Conservation (phyloP, 2,797 vertebrate genomes). For the Chelidonichthys spinosus region DNA sequence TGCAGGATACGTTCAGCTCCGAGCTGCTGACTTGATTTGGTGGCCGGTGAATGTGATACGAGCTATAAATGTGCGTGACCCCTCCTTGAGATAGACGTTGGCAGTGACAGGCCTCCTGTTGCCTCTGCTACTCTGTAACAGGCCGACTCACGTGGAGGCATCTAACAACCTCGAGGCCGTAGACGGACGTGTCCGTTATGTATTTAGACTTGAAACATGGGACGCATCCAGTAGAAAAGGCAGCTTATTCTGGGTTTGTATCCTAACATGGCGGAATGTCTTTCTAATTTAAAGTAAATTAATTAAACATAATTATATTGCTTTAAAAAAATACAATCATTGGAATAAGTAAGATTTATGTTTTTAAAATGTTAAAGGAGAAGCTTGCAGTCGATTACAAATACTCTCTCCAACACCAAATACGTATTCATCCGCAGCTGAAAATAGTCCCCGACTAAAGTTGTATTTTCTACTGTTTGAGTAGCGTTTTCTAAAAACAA, state of each 20-base stretch:
- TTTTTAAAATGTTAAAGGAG: not conserved
- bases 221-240: not conserved
- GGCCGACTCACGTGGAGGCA: not conserved
- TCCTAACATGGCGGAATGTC: no score
- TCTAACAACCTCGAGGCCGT: not conserved
- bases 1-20: conserved; percentile 30
- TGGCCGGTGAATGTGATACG: conserved; percentile 59
- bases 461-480: not conserved
- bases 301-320: not conserved
- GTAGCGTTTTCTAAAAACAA: no score
- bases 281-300: not conserved
- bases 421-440: not conserved
- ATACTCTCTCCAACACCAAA: not conserved
- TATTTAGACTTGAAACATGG: not conserved
- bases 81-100: conserved; percentile 43
- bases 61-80: conserved; percentile 71
- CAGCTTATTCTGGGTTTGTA: not conserved
- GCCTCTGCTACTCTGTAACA: conserved; percentile 37
- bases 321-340: no score
- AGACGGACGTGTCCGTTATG: not conserved
- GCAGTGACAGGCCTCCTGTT: conserved; percentile 52
- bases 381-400: not conserved
- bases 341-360: not conserved
- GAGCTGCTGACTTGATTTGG: conserved; percentile 62
- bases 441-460: not conserved